These are phyloP conservation scores for Temnothorax rugatulus DNA, from an alignment of 2,888 invertebrate genomes.

Conservation along the genomic window DNA sequence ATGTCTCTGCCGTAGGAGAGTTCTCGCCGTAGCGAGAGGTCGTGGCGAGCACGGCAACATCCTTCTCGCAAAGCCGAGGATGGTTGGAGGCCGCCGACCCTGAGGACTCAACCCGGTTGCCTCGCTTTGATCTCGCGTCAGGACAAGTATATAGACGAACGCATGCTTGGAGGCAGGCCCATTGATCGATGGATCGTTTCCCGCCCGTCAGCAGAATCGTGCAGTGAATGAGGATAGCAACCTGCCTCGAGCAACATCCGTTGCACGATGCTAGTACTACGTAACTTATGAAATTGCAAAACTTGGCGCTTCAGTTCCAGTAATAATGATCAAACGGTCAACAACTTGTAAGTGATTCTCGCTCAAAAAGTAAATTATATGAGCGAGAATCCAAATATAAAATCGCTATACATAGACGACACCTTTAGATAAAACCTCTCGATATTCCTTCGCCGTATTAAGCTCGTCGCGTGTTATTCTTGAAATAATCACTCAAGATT, in stretches of 20 bases:
- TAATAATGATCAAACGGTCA: background rate
- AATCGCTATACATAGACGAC: background rate
- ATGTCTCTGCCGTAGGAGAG: slow-evolving; percentile 69
- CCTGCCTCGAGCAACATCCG: background rate
- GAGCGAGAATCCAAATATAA: background rate
- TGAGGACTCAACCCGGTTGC: slow-evolving; percentile 56
- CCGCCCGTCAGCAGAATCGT: background rate
- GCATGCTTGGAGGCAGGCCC: slow-evolving; percentile 60
- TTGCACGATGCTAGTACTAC: background rate
- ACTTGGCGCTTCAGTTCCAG: background rate
- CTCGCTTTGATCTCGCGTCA: slow-evolving; percentile 71
- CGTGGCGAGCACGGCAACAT: slow-evolving; percentile 55
- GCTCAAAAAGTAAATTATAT: background rate
- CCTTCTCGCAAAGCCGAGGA: slow-evolving; percentile 49
- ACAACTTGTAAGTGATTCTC: background rate
- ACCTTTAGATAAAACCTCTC: background rate
- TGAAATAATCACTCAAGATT: background rate
- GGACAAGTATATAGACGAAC: slow-evolving; percentile 66
- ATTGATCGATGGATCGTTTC: slow-evolving; percentile 59
- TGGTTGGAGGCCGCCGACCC: slow-evolving; percentile 43
- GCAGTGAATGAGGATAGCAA: background rate
- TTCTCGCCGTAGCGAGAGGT: slow-evolving; percentile 59
- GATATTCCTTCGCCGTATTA: background rate
- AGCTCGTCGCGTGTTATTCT: background rate
- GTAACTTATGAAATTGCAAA: slow-evolving; percentile 3